Evolutionary conservation across 35 echinoderm and acorn worm genomes (phyloP), one percentile per base, ranked within the genome.

Genomic region (Heliocidaris tuberculata): DNA sequence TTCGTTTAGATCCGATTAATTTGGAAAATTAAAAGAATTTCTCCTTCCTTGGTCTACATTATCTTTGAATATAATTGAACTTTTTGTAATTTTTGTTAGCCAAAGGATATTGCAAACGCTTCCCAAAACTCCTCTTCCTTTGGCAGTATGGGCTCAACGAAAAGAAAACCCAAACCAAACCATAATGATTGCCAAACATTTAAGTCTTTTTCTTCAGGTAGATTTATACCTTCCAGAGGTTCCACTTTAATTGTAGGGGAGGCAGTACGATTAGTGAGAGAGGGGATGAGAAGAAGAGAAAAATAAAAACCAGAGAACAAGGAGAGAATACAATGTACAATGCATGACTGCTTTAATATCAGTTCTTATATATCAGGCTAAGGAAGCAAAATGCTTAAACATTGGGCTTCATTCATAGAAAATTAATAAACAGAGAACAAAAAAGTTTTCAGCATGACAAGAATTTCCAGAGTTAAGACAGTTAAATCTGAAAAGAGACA

Each of bases 181-280:
- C 31, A 90, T 27, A 42, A 0, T 48, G 32, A 90, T 90, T 35
- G 13, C 31, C 32, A 42, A 90, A 48, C 65, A 78, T 78, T 7
- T 27, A 78, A 3, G 21, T 78, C 2, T 78, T 78, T 78, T 19
- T 78, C 2, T 78, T 78, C 21, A 78, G 65, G 27, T 56, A 56
- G 52, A 2, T 10, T 56, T 13, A 56, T 95, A 95, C 95, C 95
- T 95, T 95, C 89, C 35, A 95, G 91, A 50, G 95, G 95, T 92
- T 95, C 95, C 95, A 95, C 90, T 49, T 93, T 92, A 88, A 95
- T 35, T 52, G 48, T 31, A 86, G 50, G 92, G 30, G 27, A 30
- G 59, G 56, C 59, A 60, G 61, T 59, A 49, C 15, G 24, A 86
- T 93, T 31, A 31, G 30, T 70, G 30, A 27, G 48, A 52, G 60